phyloP scores from a whole-genome alignment of 2,113 vertebrate species.

The Salminus brasiliensis region DNA sequence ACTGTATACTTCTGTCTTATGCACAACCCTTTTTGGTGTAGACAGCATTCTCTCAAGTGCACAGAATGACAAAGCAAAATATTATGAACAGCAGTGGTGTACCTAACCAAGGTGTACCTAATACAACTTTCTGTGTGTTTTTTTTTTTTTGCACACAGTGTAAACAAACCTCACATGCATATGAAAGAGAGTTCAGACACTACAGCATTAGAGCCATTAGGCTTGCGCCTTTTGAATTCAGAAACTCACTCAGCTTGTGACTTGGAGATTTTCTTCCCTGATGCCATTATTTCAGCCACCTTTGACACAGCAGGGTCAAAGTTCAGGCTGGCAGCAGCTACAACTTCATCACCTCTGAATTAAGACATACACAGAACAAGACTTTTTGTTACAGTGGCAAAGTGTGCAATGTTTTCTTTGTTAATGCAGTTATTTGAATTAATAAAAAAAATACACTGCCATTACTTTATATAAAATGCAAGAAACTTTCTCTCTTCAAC shows the following conservation, averaged over 20 bases:
- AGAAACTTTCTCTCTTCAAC: constrained; percentile 82
- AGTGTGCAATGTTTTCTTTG: background rate
- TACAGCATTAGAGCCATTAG: too few relatives aligned
- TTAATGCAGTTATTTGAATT: background rate
- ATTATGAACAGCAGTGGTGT: too few relatives aligned
- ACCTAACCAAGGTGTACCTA: too few relatives aligned
- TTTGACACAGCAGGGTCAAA: constrained; percentile 81
- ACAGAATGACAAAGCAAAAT: too few relatives aligned
- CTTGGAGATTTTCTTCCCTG: constrained; percentile 78
- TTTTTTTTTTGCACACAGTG: too few relatives aligned
- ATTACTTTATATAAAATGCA: constrained; percentile 87
- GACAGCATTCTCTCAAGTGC: too few relatives aligned
- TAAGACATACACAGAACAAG: background rate
- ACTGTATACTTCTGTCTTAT: too few relatives aligned
- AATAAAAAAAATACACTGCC: background rate
- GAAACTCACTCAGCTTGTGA: constrained; percentile 83
- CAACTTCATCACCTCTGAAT: constrained; percentile 78
- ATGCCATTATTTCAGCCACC: constrained; percentile 79
- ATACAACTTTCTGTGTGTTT: too few relatives aligned
- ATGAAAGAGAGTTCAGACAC: too few relatives aligned
- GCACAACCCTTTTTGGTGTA: background rate
- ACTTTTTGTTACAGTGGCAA: too few relatives aligned
- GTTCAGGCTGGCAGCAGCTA: constrained; percentile 85
- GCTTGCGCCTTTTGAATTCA: background rate
- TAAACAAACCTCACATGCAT: too few relatives aligned